phyloP scores from a whole-genome alignment of 2,797 vertebrate genomes.

The Microchirus variegatus region DNA sequence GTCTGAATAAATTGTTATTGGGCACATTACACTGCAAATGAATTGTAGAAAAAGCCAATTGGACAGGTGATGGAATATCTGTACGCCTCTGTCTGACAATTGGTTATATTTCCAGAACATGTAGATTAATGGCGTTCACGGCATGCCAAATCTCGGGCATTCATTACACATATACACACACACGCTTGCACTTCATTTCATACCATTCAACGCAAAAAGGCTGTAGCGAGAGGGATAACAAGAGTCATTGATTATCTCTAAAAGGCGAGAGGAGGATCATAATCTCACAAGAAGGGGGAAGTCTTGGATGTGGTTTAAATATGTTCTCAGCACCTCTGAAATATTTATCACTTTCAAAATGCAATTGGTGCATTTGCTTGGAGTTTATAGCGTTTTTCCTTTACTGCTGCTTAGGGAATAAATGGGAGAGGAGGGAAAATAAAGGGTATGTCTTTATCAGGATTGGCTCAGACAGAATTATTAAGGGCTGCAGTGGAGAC shows the following conservation, averaged over 20 bases:
- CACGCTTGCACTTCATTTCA: slow-evolving; percentile 64
- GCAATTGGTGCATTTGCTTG: slow-evolving; percentile 81
- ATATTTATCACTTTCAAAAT: slow-evolving; percentile 84
- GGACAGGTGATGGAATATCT: slow-evolving; percentile 85
- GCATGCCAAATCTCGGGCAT: slow-evolving; percentile 72
- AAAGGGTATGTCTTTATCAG: slow-evolving; percentile 80
- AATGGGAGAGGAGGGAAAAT: slow-evolving; percentile 51
- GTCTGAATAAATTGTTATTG: slow-evolving; percentile 79
- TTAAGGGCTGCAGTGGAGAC: slow-evolving; percentile 69
- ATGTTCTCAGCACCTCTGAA: slow-evolving; percentile 77
- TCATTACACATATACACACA: slow-evolving; percentile 67
- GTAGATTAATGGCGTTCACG: slow-evolving; percentile 86
- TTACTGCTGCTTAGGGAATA: slow-evolving; percentile 64
- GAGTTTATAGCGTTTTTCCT: slow-evolving; percentile 71
- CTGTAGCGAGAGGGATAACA: slow-evolving; percentile 70
- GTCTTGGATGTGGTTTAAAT: slow-evolving; percentile 80
- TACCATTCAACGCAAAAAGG: slow-evolving; percentile 69
- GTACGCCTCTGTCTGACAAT: slow-evolving; percentile 80
- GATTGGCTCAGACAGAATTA: slow-evolving; percentile 79
- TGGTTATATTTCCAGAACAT: slow-evolving; percentile 86
- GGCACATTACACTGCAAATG: slow-evolving; percentile 83
- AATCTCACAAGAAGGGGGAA: slow-evolving; percentile 75
- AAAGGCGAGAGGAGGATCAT: slow-evolving; percentile 78
- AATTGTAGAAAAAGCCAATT: slow-evolving; percentile 84
- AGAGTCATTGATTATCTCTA: slow-evolving; percentile 87